Evolutionary conservation across 2,888 invertebrate genomes (phyloP).

Genomic region (Raillietiella orientalis): DNA sequence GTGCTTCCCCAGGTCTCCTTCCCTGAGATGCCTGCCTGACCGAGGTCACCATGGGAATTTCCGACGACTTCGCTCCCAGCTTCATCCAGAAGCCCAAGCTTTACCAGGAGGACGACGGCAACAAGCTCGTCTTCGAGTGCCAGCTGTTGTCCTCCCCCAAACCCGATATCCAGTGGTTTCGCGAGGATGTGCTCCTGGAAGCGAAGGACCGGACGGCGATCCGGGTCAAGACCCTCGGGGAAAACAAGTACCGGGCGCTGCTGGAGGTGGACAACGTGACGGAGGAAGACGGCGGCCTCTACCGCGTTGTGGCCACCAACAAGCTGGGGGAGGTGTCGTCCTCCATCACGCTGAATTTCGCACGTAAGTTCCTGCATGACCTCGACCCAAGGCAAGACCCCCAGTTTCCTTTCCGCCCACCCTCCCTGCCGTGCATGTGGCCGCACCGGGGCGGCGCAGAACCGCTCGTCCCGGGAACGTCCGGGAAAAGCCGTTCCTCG

Average conservation of each 20-base stretch:
- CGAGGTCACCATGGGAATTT: slow-evolving; percentile 52
- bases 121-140: slow-evolving; percentile 76
- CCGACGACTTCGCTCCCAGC: slow-evolving; percentile 88
- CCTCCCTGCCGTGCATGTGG: background rate
- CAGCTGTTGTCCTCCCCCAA: slow-evolving; percentile 56
- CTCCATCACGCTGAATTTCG: slow-evolving; percentile 86
- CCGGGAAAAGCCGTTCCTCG: background rate
- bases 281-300: slow-evolving; percentile 79
- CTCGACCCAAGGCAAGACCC: background rate
- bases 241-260: slow-evolving; percentile 61
- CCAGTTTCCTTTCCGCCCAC: too few relatives aligned
- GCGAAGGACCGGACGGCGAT: slow-evolving; percentile 59
- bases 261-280: slow-evolving; percentile 82
- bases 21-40: too few relatives aligned
- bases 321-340: slow-evolving; percentile 90
- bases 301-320: slow-evolving; percentile 87
- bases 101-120: slow-evolving; percentile 82
- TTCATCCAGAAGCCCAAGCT: slow-evolving; percentile 93
- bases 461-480: background rate
- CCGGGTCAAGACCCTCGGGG: slow-evolving; percentile 50
- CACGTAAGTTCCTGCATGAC: slow-evolving; percentile 36
- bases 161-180: slow-evolving; percentile 36
- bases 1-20: too few relatives aligned
- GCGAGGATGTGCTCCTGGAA: slow-evolving; percentile 8
- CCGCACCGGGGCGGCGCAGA: background rate